Evolutionary conservation across 37 sponge, comb jelly and placozoan genomes (phyloP), one percentile per base, ranked within the genome.

Genomic region (Theonella swinhoei): DNA sequence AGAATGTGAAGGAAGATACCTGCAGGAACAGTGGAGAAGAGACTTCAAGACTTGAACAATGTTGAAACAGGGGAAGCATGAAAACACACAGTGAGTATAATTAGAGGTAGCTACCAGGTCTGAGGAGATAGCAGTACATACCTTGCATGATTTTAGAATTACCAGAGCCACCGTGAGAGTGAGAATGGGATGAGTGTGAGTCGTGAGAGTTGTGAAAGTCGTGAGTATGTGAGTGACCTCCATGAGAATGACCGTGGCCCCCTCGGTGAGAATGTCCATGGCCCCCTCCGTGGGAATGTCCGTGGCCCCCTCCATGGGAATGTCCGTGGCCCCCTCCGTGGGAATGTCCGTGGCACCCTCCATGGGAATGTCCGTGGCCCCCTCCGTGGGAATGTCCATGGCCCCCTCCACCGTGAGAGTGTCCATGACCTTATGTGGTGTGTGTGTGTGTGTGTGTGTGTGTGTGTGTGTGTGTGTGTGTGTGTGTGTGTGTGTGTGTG

Each of bases 1-100:
- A 95, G 40, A 26, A 95, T 92, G 73, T 95, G 96, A 29, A 95
- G 83, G 63, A 95, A 93, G 17, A 95, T 84, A 1, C 96, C 96
- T 95, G 37, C 47, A 70, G 23, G 2, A 39, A 24, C 22, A 47
- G 72, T n/a, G n/a, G n/a, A n/a, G n/a, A n/a, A n/a, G n/a, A n/a
- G n/a, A n/a, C n/a, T n/a, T n/a, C n/a, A n/a, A n/a, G n/a, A n/a
- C n/a, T n/a, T n/a, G 32, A 24, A 58, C 61, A 31, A 36, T 23
- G 8, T 36, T 35, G 36, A 40, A 71, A 25, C 67, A n/a, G 11
- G 72, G 40, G 54, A 47, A 47, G 11, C 54, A 17, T 47, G 54
- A 47, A 47, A 47, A 47, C 54, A 47, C 54, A 47, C 54, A 47
- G 54, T 47, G 22, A 8, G 20, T 4, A 22, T 34, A 32, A n/a